Evolutionary conservation across 2,888 invertebrate species (phyloP), one percentile per base, ranked within the genome.

Genomic region (Idaea aversata): DNA sequence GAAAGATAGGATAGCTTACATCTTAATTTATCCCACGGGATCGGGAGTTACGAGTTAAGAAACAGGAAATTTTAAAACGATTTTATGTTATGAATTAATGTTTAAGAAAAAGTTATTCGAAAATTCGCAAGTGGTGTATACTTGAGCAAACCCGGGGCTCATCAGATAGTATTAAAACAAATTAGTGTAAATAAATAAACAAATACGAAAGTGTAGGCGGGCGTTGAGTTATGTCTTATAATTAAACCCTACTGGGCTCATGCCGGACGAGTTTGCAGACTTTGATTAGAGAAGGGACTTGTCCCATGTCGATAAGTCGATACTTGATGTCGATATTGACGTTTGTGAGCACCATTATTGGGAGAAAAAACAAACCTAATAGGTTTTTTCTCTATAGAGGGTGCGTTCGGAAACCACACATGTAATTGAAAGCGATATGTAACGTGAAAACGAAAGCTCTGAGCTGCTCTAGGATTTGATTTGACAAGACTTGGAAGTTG

Each of bases 131-230:
- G 63, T 34, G 36, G 16, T 15, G 57, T 63, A 61, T 65, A 66
- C 61, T 67, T 63, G 71, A 65, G 67, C 63, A 68, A 67, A 65
- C 68, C 64, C 25, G 63, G 47, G 68, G 67, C 66, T 65, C 77
- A 87, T 86, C 88, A 82, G 88, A 88, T 88, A 88, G 75, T 76
- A 82, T 82, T 86, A 85, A 85, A 86, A 88, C 88, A 88, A 87
- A 88, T 89, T 87, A 87, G 83, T 75, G 78, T 67, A 68, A 75
- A 75, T 72, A 85, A 88, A 88, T 84, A 88, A 86, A 88, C 85
- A 84, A 84, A 81, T 75, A 83, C 72, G 75, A 77, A 71, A 67
- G 67, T 13, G 76, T 70, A 71, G 73, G 77, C 75, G 70, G 25
- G 68, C 73, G 70, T 77, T 88, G 88, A 89, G 84, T 88, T 88